phyloP scores from a whole-genome alignment of 2,113 vertebrate species.

The Tonatia bakeri region DNA sequence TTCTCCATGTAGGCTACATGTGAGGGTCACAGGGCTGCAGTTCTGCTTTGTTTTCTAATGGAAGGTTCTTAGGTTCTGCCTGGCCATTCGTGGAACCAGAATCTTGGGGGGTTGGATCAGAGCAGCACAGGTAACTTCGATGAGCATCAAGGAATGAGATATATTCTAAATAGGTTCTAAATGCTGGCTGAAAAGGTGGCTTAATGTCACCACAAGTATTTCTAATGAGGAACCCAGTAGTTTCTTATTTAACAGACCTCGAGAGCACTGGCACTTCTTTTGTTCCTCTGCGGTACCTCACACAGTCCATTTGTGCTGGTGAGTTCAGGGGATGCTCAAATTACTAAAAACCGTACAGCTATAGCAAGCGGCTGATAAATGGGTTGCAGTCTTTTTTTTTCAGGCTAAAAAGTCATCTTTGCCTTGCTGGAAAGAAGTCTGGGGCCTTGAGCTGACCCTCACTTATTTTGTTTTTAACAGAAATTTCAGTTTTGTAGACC shows the following conservation, averaged over 20 bases:
- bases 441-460: not conserved
- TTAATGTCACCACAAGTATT: slow-evolving; percentile 34
- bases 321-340: slow-evolving; percentile 42
- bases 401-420: not conserved
- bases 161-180: not conserved
- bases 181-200: not conserved
- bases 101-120: not conserved
- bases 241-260: slow-evolving; percentile 38
- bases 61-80: not conserved
- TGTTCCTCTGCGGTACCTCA: slow-evolving; percentile 36
- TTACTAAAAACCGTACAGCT: slow-evolving; percentile 65
- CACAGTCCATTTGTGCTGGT: slow-evolving; percentile 38
- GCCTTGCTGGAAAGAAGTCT: not conserved
- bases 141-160: not conserved
- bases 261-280: slow-evolving; percentile 44
- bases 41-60: not conserved
- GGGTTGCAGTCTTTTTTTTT: slow-evolving; percentile 12
- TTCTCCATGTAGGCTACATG: not conserved
- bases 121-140: not conserved
- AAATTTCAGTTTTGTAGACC: not conserved
- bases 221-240: slow-evolving; percentile 22
- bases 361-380: slow-evolving; percentile 39
- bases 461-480: not conserved
- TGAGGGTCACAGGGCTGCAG: not conserved
- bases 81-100: not conserved